These are phyloP conservation scores for Hydropsyche betteni DNA, from an alignment of 2,888 invertebrate species.

Conservation along the genomic window DNA sequence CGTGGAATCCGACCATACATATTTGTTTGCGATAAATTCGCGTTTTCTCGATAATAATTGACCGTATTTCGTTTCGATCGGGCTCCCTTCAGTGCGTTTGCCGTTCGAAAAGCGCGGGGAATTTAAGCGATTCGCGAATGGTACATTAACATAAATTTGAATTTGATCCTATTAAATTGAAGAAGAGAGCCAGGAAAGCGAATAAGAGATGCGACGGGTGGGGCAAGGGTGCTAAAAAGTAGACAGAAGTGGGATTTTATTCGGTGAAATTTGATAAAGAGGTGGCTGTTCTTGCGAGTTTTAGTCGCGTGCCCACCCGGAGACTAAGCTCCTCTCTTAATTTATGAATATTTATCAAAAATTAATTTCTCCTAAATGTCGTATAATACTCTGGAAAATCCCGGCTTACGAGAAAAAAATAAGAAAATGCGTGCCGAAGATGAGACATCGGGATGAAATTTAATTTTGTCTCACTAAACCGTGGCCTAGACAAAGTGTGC, in stretches of 20 bases:
- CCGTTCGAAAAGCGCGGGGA: background rate
- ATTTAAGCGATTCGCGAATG: constrained; percentile 15
- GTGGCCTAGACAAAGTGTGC: too few relatives aligned
- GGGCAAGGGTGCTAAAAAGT: background rate
- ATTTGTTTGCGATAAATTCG: too few relatives aligned
- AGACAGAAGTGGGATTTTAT: constrained; percentile 18
- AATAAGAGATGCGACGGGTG: background rate
- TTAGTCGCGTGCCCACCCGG: constrained; percentile 2
- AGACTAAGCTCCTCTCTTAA: constrained; percentile 5
- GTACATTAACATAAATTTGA: constrained; percentile 23
- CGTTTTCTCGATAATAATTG: too few relatives aligned
- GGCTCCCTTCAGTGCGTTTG: too few relatives aligned
- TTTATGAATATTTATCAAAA: constrained; percentile 27
- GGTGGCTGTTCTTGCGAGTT: background rate
- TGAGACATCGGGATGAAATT: too few relatives aligned
- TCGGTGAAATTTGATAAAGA: constrained; percentile 17
- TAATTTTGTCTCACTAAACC: too few relatives aligned
- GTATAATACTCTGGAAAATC: background rate
- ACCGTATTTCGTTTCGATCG: too few relatives aligned
- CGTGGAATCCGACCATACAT: background rate
- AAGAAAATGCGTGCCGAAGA: too few relatives aligned
- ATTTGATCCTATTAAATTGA: constrained; percentile 29
- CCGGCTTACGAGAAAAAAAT: background rate
- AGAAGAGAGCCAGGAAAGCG: background rate
- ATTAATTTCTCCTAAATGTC: constrained; percentile 26